These are phyloP conservation scores for Agonum fuliginosum DNA, from an alignment of 2,888 invertebrate genomes.

Conservation along the genomic window DNA sequence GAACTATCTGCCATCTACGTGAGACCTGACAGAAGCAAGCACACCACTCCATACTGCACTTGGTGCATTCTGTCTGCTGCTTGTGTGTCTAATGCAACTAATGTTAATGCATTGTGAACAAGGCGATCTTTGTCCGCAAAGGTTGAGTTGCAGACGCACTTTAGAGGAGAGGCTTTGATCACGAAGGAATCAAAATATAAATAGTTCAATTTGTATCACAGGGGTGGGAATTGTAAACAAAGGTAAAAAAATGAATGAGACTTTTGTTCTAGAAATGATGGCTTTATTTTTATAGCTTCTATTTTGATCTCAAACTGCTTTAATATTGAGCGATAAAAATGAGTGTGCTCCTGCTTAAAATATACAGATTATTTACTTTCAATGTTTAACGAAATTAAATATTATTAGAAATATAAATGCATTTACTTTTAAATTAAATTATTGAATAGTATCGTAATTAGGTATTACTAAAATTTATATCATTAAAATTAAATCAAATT, in stretches of 20 bases:
- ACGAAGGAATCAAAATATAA: slow-evolving; percentile 3
- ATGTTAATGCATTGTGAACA: slow-evolving; percentile 31
- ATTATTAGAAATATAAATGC: no score
- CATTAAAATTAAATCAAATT: no score
- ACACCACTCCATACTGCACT: not conserved
- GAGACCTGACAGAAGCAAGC: slow-evolving; percentile 40
- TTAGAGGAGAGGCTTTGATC: not conserved
- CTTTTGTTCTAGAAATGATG: no score
- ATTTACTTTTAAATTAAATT: no score
- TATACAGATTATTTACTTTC: no score
- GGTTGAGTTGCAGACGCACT: slow-evolving; percentile 3
- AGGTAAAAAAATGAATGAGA: not conserved
- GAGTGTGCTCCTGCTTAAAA: no score
- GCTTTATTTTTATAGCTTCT: no score
- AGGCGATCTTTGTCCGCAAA: slow-evolving; percentile 24
- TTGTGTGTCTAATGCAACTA: slow-evolving; percentile 16
- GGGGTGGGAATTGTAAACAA: slow-evolving; percentile 1
- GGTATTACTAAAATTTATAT: no score
- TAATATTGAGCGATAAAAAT: no score
- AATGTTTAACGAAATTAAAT: no score
- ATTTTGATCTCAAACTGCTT: no score
- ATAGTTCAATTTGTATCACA: not conserved
- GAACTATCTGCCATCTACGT: slow-evolving; percentile 37
- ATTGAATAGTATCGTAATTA: no score
- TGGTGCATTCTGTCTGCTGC: not conserved